Percentiles rank a stretch among this genome's conserved stretches.
phyloP scores from a whole-genome alignment of 2,113 vertebrate species.

The Scophthalmus maximus region DNA sequence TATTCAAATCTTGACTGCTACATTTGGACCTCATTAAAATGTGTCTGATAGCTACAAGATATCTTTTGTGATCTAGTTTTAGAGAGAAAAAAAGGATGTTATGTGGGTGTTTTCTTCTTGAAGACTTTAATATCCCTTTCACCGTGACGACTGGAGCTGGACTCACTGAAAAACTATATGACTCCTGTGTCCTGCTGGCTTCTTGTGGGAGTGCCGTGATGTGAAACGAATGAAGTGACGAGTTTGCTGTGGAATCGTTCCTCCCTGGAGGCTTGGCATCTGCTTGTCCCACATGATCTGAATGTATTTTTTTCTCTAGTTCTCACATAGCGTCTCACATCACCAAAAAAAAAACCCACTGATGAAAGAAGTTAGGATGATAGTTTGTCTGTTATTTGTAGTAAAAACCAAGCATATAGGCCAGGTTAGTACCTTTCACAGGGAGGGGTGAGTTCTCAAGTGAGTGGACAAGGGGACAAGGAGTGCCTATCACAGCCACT shows the following conservation, averaged over 20 bases:
- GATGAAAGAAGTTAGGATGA: conserved; percentile 34
- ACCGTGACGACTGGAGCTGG: conserved; percentile 31
- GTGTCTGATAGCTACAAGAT: background rate
- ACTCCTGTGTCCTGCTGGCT: conserved; percentile 36
- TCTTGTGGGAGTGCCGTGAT: conserved; percentile 34
- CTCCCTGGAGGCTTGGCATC: conserved; percentile 13
- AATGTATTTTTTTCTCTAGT: conserved; percentile 15
- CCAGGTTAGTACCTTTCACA: conserved; percentile 46
- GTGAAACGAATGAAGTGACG: conserved; percentile 37
- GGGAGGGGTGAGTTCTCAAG: background rate
- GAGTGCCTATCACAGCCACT: conserved; percentile 1
- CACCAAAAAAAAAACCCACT: conserved; percentile 9
- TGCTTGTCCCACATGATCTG: conserved; percentile 18
- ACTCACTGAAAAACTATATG: conserved; percentile 26
- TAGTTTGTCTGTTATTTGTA: conserved; percentile 35
- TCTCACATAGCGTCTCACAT: conserved; percentile 5
- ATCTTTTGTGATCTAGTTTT: background rate
- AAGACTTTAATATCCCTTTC: conserved; percentile 24
- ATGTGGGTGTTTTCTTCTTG: conserved; percentile 15
- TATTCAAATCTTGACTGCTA: conserved; percentile 34
- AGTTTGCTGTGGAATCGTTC: conserved; percentile 10
- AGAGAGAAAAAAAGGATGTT: conserved; percentile 10
- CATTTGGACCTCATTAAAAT: conserved; percentile 33
- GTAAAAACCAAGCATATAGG: conserved; percentile 23
- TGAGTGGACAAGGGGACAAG: conserved; percentile 29